Evolutionary conservation across 2,797 vertebrate genomes (phyloP).

Genomic region (Oophaga sylvatica): DNA sequence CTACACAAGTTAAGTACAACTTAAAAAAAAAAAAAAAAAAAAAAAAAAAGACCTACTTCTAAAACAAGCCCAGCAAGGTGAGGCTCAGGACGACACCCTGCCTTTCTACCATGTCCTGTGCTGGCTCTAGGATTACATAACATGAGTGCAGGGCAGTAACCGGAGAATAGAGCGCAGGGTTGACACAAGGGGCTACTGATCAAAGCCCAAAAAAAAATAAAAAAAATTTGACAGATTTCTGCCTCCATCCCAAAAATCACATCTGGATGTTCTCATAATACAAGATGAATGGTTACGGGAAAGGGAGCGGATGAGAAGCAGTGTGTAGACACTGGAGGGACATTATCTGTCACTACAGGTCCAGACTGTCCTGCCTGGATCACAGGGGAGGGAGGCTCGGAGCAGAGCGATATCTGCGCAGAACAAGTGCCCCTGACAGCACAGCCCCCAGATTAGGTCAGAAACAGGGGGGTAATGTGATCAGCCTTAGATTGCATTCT

Average conservation of each 20-base stretch:
- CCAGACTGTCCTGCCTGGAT: not conserved
- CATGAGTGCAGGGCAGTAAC: slow-evolving; percentile 16
- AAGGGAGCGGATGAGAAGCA: not conserved
- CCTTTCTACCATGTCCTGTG: not conserved
- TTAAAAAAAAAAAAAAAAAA: too few species aligned
- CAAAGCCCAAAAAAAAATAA: slow-evolving; percentile 25
- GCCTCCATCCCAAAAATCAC: not conserved
- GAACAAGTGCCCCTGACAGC: slow-evolving; percentile 30
- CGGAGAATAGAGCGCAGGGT: not conserved
- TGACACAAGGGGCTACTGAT: slow-evolving; percentile 38
- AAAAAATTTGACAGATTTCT: slow-evolving; percentile 32
- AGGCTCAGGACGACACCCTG: not conserved
- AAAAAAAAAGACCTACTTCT: too few species aligned
- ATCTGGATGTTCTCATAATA: not conserved
- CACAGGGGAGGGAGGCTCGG: not conserved
- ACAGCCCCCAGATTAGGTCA: slow-evolving; percentile 34
- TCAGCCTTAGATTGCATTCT: slow-evolving; percentile 10
- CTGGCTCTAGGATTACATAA: slow-evolving; percentile 27
- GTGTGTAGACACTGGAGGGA: slow-evolving; percentile 12
- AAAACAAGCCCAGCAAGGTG: not conserved
- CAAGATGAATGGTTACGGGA: not conserved
- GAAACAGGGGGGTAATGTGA: slow-evolving; percentile 30
- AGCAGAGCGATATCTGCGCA: slow-evolving; percentile 18
- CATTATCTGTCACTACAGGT: slow-evolving; percentile 6
- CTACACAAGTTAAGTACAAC: too few species aligned